These are phyloP conservation scores for Ochropleura leucogaster DNA, from an alignment of 2,888 invertebrate species.

Conservation along the genomic window DNA sequence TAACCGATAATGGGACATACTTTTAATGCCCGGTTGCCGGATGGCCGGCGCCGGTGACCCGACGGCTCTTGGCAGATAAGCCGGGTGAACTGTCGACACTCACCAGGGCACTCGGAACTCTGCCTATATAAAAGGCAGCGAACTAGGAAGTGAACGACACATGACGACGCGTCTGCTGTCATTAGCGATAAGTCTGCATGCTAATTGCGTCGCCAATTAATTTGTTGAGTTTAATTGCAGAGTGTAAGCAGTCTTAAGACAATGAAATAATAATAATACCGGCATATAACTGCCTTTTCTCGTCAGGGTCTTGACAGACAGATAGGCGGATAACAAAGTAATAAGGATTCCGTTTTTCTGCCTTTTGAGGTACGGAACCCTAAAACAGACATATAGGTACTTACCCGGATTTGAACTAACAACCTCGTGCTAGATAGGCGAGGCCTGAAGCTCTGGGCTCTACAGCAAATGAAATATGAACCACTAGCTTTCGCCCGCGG, in stretches of 20 bases:
- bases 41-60: background rate
- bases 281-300: too few species aligned
- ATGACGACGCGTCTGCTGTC: background rate
- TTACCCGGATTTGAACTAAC: too few species aligned
- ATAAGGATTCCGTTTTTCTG: too few species aligned
- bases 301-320: too few species aligned
- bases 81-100: background rate
- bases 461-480: too few species aligned
- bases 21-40: background rate
- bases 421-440: too few species aligned
- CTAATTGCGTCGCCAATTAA: background rate
- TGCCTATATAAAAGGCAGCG: background rate
- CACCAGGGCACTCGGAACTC: background rate
- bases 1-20: background rate
- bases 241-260: background rate
- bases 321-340: too few species aligned
- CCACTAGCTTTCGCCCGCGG: too few species aligned
- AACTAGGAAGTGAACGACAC: background rate
- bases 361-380: too few species aligned
- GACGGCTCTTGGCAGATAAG: too few species aligned
- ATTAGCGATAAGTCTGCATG: background rate
- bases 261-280: background rate
- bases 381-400: too few species aligned
- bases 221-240: background rate
- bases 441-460: too few species aligned